These are phyloP conservation scores for Erpornis zantholeuca DNA, from an alignment of 2,113 vertebrate genomes.

Conservation along the genomic window DNA sequence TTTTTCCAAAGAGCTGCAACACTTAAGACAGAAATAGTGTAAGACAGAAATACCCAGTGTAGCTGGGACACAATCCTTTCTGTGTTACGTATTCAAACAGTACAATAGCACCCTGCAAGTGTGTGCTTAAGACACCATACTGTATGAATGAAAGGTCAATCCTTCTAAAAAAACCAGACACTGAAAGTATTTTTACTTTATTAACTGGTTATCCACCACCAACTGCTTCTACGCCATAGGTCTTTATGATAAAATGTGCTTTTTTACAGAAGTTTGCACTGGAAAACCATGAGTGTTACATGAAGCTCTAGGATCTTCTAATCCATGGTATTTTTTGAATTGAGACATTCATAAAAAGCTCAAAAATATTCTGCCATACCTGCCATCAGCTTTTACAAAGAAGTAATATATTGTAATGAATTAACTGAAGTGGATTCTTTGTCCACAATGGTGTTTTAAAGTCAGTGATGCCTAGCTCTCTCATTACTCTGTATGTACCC, in stretches of 20 bases:
- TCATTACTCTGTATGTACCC: neutral
- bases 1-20: neutral
- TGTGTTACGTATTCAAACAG: rapidly evolving
- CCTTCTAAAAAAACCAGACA: neutral
- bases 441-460: neutral
- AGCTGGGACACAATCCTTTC: neutral
- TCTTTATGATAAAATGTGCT: neutral
- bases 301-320: neutral
- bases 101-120: neutral
- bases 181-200: neutral
- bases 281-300: neutral
- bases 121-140: neutral
- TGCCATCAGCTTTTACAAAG: neutral
- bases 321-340: neutral
- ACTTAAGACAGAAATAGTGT: neutral
- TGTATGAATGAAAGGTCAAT: neutral
- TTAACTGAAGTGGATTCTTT: neutral
- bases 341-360: neutral
- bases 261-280: neutral
- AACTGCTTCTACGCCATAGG: neutral
- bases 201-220: neutral
- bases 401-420: neutral
- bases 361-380: neutral
- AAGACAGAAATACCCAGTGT: neutral
- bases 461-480: neutral